These are phyloP conservation scores for Oxycera nigricornis DNA, from an alignment of 2,888 invertebrate genomes.

Conservation along the genomic window DNA sequence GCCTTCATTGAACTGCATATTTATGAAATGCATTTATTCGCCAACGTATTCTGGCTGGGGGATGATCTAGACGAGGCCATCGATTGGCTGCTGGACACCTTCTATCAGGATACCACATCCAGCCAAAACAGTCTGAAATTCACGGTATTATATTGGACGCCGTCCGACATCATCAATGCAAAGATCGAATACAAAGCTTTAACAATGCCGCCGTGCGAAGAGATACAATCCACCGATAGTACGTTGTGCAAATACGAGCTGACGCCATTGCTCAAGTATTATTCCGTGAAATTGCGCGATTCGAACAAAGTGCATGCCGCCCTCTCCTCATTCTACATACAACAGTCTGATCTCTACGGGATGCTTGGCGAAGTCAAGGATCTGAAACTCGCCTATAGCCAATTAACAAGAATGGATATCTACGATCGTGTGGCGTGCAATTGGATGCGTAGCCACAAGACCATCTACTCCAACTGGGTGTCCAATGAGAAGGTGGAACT, in stretches of 20 bases:
- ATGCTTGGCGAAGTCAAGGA: constrained; percentile 32
- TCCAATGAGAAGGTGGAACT: constrained; percentile 53
- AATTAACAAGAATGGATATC: constrained; percentile 6
- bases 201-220: constrained; percentile 70
- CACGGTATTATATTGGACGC: constrained; percentile 73
- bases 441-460: constrained; percentile 67
- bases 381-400: not conserved
- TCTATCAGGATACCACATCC: constrained; percentile 24
- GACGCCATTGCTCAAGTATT: constrained; percentile 72
- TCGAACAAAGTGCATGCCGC: constrained; percentile 51
- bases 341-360: constrained; percentile 21
- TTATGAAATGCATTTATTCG: constrained; percentile 65
- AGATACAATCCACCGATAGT: constrained; percentile 50
- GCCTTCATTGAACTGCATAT: constrained; percentile 69
- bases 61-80: constrained; percentile 63
- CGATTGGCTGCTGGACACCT: constrained; percentile 54
- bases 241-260: constrained; percentile 72
- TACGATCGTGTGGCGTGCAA: constrained; percentile 66
- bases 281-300: constrained; percentile 66
- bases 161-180: constrained; percentile 68
- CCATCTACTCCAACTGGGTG: constrained; percentile 64
- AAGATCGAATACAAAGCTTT: constrained; percentile 64
- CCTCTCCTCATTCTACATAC: constrained; percentile 51
- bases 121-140: constrained; percentile 57
- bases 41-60: constrained; percentile 76